Base-by-base conservation (phyloP, 2,113 vertebrate genomes). In the Planiliza haematocheilus region DNA sequence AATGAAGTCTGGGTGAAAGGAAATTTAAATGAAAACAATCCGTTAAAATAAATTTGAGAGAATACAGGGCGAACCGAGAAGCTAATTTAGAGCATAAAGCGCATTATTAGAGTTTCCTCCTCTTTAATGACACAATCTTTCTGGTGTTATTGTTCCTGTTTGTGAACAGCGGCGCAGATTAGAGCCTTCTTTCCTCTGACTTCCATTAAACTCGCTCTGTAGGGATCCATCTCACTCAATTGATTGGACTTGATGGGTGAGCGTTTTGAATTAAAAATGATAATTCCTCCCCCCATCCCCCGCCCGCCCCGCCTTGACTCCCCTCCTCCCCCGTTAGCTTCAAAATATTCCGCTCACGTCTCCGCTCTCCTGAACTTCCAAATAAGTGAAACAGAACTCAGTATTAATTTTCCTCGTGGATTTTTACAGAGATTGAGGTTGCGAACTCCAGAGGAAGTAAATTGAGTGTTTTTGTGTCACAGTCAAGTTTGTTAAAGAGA, bases 241-340 rank as follows among this genome's bases (percentile, higher is more conserved):
- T 42, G 56, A 38, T 45, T 30, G 13, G 37, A 62, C 56, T 56
- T 64, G 69, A 70, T 34, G 65, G 46, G 57, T 6, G 59, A 66
- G 68, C 53, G 38, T 57, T 77, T 20, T 67, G 13, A 75, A 77
- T 81, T 60, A 63, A 53, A 72, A 75, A 76, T 8, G 30, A 79
- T 76, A 52, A 84, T 48, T 43, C 30, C 11, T 49, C 51, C n/a
- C 14, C 24, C 24, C 24, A 30, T 5, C 24, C 24, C 24, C 24
- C 3, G 24, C n/a, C n/a, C n/a, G 24, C 24, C 24, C 24, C 24
- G 24, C 24, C 24, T 30, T 3, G 24, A 30, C 3, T 30, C 3
- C 24, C 24, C 24, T 30, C 24, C 2, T 30, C 24, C 24, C 24
- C 24, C 24, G 5, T 30, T 5, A 30, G 2, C 7, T 17, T 12